A percentile compares a stretch with the other conserved stretches of the same genome.
phyloP scores from a whole-genome alignment of 1,140 invertebrate species.

The Scaptomyza hsui region DNA sequence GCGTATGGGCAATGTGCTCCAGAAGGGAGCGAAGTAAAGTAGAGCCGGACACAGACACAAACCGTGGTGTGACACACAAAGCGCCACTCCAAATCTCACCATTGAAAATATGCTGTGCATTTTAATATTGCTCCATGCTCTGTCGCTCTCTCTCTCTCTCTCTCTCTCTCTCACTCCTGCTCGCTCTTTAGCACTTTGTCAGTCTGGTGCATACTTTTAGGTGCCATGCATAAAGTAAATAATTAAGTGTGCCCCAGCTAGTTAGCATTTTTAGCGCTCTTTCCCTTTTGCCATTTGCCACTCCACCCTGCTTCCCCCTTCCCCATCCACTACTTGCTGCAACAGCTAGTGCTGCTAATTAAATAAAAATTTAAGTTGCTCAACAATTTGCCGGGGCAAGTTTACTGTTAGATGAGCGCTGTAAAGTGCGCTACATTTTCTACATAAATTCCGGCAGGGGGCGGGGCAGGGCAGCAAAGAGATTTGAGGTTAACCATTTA shows the following conservation, averaged over 20 bases:
- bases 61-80: slow-evolving; percentile 57
- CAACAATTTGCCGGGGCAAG: slow-evolving; percentile 61
- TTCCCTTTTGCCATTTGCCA: slow-evolving; percentile 12
- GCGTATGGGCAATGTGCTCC: slow-evolving; percentile 44
- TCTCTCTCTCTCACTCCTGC: background rate
- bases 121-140: slow-evolving; percentile 56
- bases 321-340: background rate
- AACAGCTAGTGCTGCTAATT: slow-evolving; percentile 44
- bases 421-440: slow-evolving; percentile 27
- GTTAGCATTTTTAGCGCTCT: slow-evolving; percentile 73
- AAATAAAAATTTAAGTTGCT: slow-evolving; percentile 78
- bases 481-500: slow-evolving; percentile 36
- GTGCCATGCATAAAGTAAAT: slow-evolving; percentile 80
- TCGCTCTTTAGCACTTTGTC: slow-evolving; percentile 26
- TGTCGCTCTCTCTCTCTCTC: background rate
- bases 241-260: slow-evolving; percentile 75
- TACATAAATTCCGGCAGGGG: slow-evolving; percentile 11
- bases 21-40: background rate
- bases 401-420: slow-evolving; percentile 43
- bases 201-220: slow-evolving; percentile 61
- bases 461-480: slow-evolving; percentile 2
- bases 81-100: slow-evolving; percentile 71
- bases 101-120: slow-evolving; percentile 77
- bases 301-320: slow-evolving; percentile 4
- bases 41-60: slow-evolving; percentile 53